These are phyloP conservation scores for Canis aureus DNA, from an alignment of 2,113 vertebrate species.

Conservation along the genomic window DNA sequence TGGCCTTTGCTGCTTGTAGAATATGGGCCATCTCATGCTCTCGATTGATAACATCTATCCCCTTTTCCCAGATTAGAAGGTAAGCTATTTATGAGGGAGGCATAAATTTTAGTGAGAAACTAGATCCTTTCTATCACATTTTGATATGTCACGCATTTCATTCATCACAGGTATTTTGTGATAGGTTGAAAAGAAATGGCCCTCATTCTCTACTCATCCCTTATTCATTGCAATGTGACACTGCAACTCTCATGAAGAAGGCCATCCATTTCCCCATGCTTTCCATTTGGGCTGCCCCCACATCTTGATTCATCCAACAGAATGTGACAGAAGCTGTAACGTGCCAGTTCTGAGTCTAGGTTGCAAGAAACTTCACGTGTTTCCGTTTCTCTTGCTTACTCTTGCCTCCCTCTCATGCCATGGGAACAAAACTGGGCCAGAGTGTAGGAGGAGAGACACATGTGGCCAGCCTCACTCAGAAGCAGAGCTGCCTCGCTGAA, in stretches of 20 bases:
- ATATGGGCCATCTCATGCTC: not conserved
- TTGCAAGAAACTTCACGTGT: not conserved
- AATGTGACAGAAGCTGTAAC: not conserved
- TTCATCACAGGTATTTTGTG: not conserved
- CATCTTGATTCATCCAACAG: not conserved
- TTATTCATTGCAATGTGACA: not conserved
- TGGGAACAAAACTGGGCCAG: not conserved
- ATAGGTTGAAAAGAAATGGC: not conserved
- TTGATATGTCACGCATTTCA: not conserved
- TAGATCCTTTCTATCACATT: not conserved
- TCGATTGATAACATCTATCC: not conserved
- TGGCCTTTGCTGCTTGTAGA: not conserved
- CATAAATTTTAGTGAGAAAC: conserved; percentile 35
- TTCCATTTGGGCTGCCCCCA: not conserved
- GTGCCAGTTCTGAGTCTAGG: not conserved
- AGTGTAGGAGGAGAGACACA: not conserved
- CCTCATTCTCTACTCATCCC: not conserved
- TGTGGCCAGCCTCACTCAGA: not conserved
- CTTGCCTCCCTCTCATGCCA: not conserved
- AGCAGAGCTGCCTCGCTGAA: not conserved
- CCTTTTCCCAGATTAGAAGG: not conserved
- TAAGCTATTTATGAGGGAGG: not conserved
- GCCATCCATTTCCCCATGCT: not conserved
- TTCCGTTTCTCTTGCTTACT: not conserved
- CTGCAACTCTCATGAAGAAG: too few relatives aligned